Evolutionary conservation across 2,888 invertebrate species (phyloP), one percentile per base, ranked within the genome.

Genomic region (Plutella xylostella): DNA sequence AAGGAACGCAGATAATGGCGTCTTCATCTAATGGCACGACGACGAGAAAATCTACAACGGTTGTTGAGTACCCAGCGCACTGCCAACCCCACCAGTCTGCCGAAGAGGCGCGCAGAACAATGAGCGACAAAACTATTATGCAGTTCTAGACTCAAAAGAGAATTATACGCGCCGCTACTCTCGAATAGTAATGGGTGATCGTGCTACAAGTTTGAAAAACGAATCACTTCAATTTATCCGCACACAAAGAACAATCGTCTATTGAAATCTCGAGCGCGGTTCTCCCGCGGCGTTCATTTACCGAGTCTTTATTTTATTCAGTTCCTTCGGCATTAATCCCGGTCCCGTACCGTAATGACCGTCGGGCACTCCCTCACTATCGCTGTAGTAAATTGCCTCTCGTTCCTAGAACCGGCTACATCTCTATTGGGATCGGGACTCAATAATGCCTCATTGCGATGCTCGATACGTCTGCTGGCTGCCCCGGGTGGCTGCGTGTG

Each of bases 401-500:
- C 45, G 49, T 47, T 48, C 44, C 45, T 45, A 45, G 47, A 43
- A 49, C 46, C 48, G 45, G 47, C 51, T 65, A 72, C 70, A 65
- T 69, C 72, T 72, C 68, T 65, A 72, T 72, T 68, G 66, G 62
- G 55, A 68, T 68, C 65, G 61, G 54, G 55, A 53, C 59, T 64
- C 59, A 61, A 60, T 68, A 67, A 71, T 66, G 62, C 63, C 54
- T 65, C 62, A 63, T 68, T 67, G 62, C 65, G 67, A 72, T 71
- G 65, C 63, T 48, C 64, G 71, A 68, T 71, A 69, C 63, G 67
- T 68, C 64, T 63, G 59, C 51, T 43, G 48, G 62, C 65, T 55
- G 72, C 71, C 72, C 56, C 57, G 58, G 72, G 72, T 67, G 25
- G n/a, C 34, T 67, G 60, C 60, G 68, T 66, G 61, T 61, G 65